Base-by-base conservation (phyloP, 2,797 vertebrate species). In the Harpagifer antarcticus region DNA sequence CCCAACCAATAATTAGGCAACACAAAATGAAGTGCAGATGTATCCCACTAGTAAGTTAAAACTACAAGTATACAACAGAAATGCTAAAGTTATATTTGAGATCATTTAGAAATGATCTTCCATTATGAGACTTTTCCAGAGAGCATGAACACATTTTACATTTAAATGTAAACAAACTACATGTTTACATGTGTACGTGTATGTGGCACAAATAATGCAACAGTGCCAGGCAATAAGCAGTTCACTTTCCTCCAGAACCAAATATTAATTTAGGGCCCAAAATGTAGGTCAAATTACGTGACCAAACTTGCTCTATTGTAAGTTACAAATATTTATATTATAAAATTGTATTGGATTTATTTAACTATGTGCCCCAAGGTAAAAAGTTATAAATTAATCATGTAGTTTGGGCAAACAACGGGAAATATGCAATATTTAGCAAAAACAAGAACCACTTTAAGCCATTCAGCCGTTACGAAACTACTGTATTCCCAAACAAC, bases 401-500 rank as follows among this genome's bases (percentile, higher is more conserved):
- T 60, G 4, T 20, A n/a, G 43, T 65, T 70, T 50, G 56, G n/a
- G 50, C n/a, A 67, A 64, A 60, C 62, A 66, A 55, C 12, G 12
- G 1, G 10, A 31, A 31, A 52, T 15, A 17, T 1, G 8, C 37
- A 31, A 52, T 54, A 45, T 62, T 67, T 31, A 54, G 64, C 33
- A 81, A 82, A 76, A 56, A 49, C 6, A 71, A 53, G 14, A 60
- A 54, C 13, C 5, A 20, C 27, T 17, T 31, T 0, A 15, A 15
- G 14, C 48, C n/a, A 57, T 31, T 3, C 76, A 65, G 56, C 60
- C 43, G 63, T 43, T 19, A 44, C 68, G 61, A 71, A 37, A 17
- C 0, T 71, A 79, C 71, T 79, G 13, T 76, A 73, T 79, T 77
- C 64, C 65, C 73, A 47, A 37, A 52, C 59, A 72, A 77, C 71